Base-by-base conservation (phyloP, 2,797 vertebrate genomes). In the Podarcis lilfordi region DNA sequence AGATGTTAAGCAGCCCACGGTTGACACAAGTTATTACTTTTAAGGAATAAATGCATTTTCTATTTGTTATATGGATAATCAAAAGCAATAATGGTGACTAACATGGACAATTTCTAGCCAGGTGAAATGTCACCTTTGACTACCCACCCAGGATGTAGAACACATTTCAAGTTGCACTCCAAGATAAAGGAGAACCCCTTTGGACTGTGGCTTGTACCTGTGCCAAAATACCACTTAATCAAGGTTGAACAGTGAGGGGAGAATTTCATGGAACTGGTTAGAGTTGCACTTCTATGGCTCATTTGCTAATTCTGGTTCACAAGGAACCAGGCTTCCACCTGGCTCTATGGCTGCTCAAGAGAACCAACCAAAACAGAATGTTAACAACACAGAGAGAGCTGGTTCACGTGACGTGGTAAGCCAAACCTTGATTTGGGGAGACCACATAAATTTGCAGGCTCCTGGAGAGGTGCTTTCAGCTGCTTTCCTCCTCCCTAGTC, bases 321-420 rank as follows among this genome's bases (percentile, higher is more conserved):
- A 15, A 37, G 45, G 35, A 76, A 61, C 32, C 50, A 78, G 3
- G 2, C 11, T 37, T 9, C 32, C n/a, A 84, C 27, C 8, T 59
- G 50, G 23, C 10, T 32, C 23, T 37, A 37, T 29, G 23, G 8
- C 1, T 87, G 69, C 93, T 45, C 61, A 89, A 87, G 88, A 94
- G 89, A 93, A 92, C 86, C 85, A 92, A 93, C 86, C 27, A 71
- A 9, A n/a, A 4, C 89, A n/a, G 45, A 90, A 94, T 21, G 59
- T 72, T 86, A 88, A 91, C 92, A 69, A 93, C 91, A 87, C 89
- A 84, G 3, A 55, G 13, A 64, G 21, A 64, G 61, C 61, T 64
- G 61, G 61, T 64, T 64, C 61, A 64, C 6, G 3, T 64, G 19
- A 6, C 7, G 61, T 64, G 61, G 61, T 64, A 23, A 64, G 61